Evolutionary conservation across 1,140 invertebrate genomes (phyloP).

Genomic region (Drosophila repletoides): DNA sequence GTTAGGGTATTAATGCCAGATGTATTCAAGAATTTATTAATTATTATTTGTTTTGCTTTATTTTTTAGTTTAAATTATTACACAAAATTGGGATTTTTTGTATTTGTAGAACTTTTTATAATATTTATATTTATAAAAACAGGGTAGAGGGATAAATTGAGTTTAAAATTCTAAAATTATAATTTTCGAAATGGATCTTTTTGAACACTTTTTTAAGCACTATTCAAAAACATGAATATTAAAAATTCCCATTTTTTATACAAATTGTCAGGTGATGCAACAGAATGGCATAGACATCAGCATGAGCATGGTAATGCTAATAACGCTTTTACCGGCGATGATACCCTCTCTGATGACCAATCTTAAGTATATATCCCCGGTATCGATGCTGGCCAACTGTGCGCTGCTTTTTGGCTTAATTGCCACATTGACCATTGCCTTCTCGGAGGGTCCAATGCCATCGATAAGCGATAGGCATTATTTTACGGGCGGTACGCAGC

Average conservation of each 20-base stretch:
- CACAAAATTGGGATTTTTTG: too few species aligned
- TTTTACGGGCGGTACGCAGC: conserved; percentile 84
- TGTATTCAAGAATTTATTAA: too few species aligned
- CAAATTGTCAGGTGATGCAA: conserved; percentile 85
- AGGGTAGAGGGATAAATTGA: too few species aligned
- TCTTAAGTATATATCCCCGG: conserved; percentile 88
- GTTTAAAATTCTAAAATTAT: too few species aligned
- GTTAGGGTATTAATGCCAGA: too few species aligned
- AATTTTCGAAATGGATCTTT: too few species aligned
- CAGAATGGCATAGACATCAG: conserved; percentile 85
- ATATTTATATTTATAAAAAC: too few species aligned
- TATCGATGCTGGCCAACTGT: conserved; percentile 88
- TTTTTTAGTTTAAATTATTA: too few species aligned
- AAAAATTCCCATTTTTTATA: too few species aligned
- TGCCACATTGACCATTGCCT: conserved; percentile 88
- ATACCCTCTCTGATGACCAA: conserved; percentile 89
- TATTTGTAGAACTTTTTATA: too few species aligned
- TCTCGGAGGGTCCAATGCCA: conserved; percentile 86
- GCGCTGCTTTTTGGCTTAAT: conserved; percentile 86
- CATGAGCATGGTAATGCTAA: conserved; percentile 87
- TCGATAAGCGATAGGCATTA: conserved; percentile 83
- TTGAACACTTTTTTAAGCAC: neutral
- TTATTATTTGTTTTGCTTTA: too few species aligned
- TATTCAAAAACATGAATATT: too few species aligned
- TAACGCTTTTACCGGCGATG: conserved; percentile 88